Conservation (phyloP, 2,113 vertebrate species). For the Camelus dromedarius region DNA sequence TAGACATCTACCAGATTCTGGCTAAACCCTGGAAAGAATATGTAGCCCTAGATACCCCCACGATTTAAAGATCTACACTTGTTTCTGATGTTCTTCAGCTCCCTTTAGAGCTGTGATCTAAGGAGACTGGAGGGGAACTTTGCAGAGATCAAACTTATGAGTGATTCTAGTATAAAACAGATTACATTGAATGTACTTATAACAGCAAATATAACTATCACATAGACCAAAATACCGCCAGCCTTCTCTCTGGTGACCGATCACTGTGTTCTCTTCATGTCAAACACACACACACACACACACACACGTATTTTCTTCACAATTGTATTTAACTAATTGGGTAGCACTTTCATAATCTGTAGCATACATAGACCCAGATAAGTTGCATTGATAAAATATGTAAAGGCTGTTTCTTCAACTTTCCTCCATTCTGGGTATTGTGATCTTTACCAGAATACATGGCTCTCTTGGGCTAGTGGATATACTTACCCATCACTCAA, state of each 20-base stretch:
- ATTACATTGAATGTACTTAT: not conserved
- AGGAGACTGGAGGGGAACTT: not conserved
- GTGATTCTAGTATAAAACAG: not conserved
- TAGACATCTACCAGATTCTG: not conserved
- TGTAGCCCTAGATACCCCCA: not conserved
- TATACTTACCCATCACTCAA: not conserved
- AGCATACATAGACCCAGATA: not conserved
- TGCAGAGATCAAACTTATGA: not conserved
- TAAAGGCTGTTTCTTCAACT: not conserved
- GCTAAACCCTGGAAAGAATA: not conserved
- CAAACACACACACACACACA: not conserved
- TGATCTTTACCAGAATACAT: not conserved
- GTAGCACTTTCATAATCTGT: not conserved
- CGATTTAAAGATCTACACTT: not conserved
- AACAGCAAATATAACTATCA: not conserved
- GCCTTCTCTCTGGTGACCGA: not conserved
- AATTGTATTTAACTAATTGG: not conserved
- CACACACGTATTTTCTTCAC: not conserved
- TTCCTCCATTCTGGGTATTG: not conserved
- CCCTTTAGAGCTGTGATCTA: not conserved
- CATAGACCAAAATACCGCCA: not conserved
- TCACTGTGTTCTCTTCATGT: not conserved
- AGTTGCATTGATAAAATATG: not conserved
- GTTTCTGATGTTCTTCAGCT: not conserved
- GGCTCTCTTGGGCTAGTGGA: not conserved